phyloP scores from a whole-genome alignment of 2,888 invertebrate species.

The Ernsta delagoae region DNA sequence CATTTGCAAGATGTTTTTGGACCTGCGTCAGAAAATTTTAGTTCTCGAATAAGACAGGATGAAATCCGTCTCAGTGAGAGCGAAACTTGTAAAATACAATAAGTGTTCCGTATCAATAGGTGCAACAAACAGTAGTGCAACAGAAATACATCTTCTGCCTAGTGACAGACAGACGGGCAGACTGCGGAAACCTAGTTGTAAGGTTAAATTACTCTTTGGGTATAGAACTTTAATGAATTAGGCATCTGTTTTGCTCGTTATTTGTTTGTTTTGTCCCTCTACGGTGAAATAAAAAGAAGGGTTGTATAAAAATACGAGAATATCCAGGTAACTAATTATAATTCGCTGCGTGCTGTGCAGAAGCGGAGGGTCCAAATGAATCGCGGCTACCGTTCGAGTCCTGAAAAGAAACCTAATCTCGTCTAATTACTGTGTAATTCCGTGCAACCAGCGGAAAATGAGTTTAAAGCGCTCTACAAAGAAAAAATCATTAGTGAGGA shows the following conservation, averaged over 20 bases:
- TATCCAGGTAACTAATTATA: neutral
- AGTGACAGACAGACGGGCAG: too few species aligned
- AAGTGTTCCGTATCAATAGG: too few species aligned
- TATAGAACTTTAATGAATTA: too few species aligned
- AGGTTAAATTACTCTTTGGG: too few species aligned
- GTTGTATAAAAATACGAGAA: neutral
- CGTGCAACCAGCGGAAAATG: constrained; percentile 11
- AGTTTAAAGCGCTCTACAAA: constrained; percentile 13
- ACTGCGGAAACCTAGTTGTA: too few species aligned
- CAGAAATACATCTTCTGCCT: too few species aligned
- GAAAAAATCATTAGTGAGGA: constrained; percentile 8
- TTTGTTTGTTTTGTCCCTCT: too few species aligned
- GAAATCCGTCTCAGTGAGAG: too few species aligned
- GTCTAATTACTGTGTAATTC: constrained; percentile 16
- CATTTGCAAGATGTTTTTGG: constrained; percentile 66
- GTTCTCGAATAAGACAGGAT: neutral
- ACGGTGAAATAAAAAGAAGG: neutral
- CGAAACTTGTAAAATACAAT: too few species aligned
- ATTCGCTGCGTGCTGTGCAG: neutral
- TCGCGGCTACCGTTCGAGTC: neutral
- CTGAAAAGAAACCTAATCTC: constrained; percentile 18
- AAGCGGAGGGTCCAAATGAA: neutral
- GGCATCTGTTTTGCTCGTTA: too few species aligned
- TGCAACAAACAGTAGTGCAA: too few species aligned
- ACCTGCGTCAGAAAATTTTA: constrained; percentile 51